Base-by-base conservation (phyloP, 2,888 invertebrate species). In the Resseliella maxima region DNA sequence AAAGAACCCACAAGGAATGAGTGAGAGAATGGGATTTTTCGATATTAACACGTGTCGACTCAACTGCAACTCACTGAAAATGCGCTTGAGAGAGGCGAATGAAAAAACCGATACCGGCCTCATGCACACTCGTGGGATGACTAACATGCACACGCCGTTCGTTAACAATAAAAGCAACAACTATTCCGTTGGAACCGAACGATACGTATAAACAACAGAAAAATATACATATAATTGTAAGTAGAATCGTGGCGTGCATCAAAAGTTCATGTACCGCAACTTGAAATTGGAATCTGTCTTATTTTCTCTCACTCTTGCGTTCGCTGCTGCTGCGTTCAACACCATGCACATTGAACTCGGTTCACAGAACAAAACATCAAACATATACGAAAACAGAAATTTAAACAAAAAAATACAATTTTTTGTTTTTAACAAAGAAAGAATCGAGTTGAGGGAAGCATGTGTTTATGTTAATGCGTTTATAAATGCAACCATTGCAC, bases 211-310 rank as follows among this genome's bases (percentile, higher is more conserved):
- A 27, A 72, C 27, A 18, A 35, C 35, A 15, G 15, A 31, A 27
- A 72, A 27, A 72, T 5, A 72, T 0, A 31, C 72, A 72, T 35
- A n/a, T 31, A 6, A 72, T 35, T 31, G 31, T 15, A 72, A 72
- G 31, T 72, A 72, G 72, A 31, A 72, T 72, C 72, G 72, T 72
- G 31, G 0, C 72, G 72, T 72, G 72, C 72, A 72, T 72, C 72
- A 72, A 72, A 72, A 72, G 72, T 72, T 72, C 72, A 72, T 72
- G 72, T 72, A 72, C 72, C 72, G 72, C 72, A 31, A 35, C 59
- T 59, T 59, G 59, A 24, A 59, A 59, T 59, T 59, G 59, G 59
- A 59, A 59, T 59, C 59, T n/a, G 24, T 59, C 24, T 18, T 18
- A 24, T 59, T 59, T 15, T 59, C 10, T 5, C 12, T 59, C 59